These are phyloP conservation scores for Caerostris extrusa DNA, from an alignment of 1,140 invertebrate species.

Conservation along the genomic window DNA sequence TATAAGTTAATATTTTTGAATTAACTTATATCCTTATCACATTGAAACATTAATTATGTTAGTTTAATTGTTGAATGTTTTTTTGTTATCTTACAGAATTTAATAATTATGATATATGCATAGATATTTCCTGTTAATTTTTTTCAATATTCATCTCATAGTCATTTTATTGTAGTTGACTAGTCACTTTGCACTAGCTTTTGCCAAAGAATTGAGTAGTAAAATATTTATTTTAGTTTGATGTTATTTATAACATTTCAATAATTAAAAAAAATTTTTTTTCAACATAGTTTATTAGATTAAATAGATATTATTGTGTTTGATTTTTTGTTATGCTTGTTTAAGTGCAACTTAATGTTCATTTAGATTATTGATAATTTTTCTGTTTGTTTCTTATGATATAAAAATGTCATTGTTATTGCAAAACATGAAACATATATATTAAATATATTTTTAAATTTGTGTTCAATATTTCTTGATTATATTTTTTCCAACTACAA, in stretches of 20 bases:
- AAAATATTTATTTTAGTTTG: background rate
- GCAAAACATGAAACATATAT: too few relatives aligned
- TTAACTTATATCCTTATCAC: too few relatives aligned
- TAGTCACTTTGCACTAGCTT: constrained; percentile 15
- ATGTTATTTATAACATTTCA: too few relatives aligned
- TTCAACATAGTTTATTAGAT: background rate
- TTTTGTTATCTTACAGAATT: background rate
- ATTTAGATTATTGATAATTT: background rate
- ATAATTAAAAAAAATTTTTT: too few relatives aligned
- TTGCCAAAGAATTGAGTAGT: background rate
- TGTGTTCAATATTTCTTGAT: too few relatives aligned
- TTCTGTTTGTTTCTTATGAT: too few relatives aligned
- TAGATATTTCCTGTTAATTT: background rate
- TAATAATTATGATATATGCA: background rate
- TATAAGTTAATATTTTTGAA: too few relatives aligned
- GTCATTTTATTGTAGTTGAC: background rate
- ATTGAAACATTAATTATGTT: too few relatives aligned
- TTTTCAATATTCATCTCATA: background rate
- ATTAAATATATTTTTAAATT: too few relatives aligned
- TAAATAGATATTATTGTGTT: background rate
- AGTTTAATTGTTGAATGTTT: background rate
- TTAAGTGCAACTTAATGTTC: background rate
- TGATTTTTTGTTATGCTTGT: background rate
- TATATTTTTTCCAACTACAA: too few relatives aligned
- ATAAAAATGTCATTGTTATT: too few relatives aligned